Evolutionary conservation across 2,888 invertebrate species (phyloP), one percentile per base, ranked within the genome.

Genomic region (Athripsodes cinereus): DNA sequence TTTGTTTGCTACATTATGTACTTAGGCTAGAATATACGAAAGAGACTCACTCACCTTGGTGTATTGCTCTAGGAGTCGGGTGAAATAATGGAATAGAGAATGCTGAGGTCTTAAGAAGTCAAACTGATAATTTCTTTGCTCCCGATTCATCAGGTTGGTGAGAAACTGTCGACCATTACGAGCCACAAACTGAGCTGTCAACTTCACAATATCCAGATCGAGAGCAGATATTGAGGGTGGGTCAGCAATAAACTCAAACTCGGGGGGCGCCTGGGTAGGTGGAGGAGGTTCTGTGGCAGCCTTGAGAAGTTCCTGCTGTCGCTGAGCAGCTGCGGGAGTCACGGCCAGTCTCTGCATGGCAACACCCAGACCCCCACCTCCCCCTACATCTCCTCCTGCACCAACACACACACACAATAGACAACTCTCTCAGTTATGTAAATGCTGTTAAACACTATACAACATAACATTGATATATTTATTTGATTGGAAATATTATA

Each of bases 131-230:
- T 99, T 99, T 2, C 97, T 81, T 69, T 96, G 96, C 69, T 99
- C 99, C 19, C 96, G 85, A 70, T 96, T 97, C 98, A 99, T 99
- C 16, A 99, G 76, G 69, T 96, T 96, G 0, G 98, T 98, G 18
- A 99, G 79, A 72, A 99, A 99, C 70, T 97, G 96, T 0, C 98
- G 84, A 0, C 99, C 99, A 74, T 99, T 99, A 69, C 98, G 83
- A 0, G 99, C 99, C 0, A 98, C 98, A 79, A 99, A 99, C 72
- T 99, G 96, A 0, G 99, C 99, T 0, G 99, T 99, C 21, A 99
- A 75, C 69, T 96, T 96, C 0, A 99, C 97, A 60, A 99, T 92
- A 73, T 99, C 99, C 84, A 99, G 82, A 74, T 99, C 99, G 61
- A 96, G 81, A 1, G 97, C 97, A 1, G 98, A 98, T 67, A 99